These are phyloP conservation scores for Agriopis aurantiaria DNA, from an alignment of 2,888 invertebrate genomes.

Conservation along the genomic window DNA sequence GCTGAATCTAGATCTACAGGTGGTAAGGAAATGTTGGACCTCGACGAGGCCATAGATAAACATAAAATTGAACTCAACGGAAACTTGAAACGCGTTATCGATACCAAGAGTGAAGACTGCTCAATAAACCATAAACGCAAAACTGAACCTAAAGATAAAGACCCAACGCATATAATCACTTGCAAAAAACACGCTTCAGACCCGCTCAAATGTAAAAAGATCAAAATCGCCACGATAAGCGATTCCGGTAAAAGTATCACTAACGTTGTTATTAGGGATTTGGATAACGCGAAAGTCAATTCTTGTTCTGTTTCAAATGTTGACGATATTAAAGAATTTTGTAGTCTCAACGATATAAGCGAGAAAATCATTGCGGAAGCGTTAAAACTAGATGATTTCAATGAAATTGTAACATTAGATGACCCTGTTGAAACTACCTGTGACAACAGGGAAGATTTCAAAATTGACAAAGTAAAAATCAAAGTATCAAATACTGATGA, in stretches of 20 bases:
- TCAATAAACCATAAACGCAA: background rate
- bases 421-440: slow-evolving; percentile 17
- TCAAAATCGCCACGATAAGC: slow-evolving; percentile 16
- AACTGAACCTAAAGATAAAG: background rate
- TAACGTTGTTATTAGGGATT: slow-evolving; percentile 15
- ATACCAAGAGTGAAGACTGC: background rate
- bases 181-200: slow-evolving; percentile 32
- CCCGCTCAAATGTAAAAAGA: slow-evolving; percentile 30
- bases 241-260: slow-evolving; percentile 16
- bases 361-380: slow-evolving; percentile 21
- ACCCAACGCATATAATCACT: slow-evolving; percentile 6
- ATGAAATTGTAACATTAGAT: slow-evolving; percentile 13
- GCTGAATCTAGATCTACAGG: background rate
- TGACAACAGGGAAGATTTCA: background rate
- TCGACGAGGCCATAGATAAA: slow-evolving; percentile 6
- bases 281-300: slow-evolving; percentile 4
- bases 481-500: slow-evolving; percentile 20
- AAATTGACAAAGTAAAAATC: background rate
- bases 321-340: slow-evolving; percentile 11
- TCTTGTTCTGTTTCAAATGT: slow-evolving; percentile 4
- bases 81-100: background rate
- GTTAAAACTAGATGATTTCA: slow-evolving; percentile 17
- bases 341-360: slow-evolving; percentile 24
- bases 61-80: slow-evolving; percentile 1
- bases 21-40: background rate